A percentile compares a stretch with the other conserved stretches of the same genome.
Evolutionary conservation across 2,888 invertebrate species (phyloP).

Genomic region (Altica lythri): DNA sequence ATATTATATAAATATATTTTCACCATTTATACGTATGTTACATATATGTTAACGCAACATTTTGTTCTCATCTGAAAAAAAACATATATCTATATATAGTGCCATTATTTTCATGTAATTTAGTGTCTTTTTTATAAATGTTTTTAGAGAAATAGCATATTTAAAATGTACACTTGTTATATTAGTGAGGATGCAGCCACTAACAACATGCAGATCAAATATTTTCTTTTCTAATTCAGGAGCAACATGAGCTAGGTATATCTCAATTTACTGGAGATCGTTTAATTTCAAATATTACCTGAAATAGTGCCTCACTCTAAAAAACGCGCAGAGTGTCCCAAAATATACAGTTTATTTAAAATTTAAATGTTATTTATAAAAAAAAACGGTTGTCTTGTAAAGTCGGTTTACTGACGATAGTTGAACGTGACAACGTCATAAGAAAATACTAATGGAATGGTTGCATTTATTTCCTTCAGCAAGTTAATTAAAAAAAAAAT

Average conservation of each 20-base stretch:
- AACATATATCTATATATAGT: conserved; percentile 52
- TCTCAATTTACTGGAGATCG: no score
- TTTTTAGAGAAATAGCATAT: conserved; percentile 58
- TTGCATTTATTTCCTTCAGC: no score
- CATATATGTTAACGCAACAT: conserved; percentile 41
- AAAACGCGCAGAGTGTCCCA: no score
- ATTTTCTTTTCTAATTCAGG: conserved; percentile 16
- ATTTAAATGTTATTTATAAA: no score
- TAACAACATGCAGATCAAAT: conserved; percentile 46
- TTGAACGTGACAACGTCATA: no score
- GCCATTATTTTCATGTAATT: conserved; percentile 59
- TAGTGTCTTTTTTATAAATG: conserved; percentile 59
- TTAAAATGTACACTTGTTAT: conserved; percentile 58
- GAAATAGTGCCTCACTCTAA: no score
- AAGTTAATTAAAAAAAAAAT: no score
- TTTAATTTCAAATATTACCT: no score
- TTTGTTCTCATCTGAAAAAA: conserved; percentile 44
- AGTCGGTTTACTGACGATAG: no score
- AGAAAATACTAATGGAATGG: no score
- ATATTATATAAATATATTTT: conserved; percentile 28
- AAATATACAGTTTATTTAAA: no score
- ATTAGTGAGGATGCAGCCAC: conserved; percentile 57
- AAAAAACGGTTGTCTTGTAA: no score
- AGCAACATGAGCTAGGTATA: conserved; percentile 14
- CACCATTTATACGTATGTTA: conserved; percentile 18